Percentiles rank a stretch among this genome's conserved stretches.
phyloP scores from a whole-genome alignment of 1,140 invertebrate species.

The Sycophila sp. region DNA sequence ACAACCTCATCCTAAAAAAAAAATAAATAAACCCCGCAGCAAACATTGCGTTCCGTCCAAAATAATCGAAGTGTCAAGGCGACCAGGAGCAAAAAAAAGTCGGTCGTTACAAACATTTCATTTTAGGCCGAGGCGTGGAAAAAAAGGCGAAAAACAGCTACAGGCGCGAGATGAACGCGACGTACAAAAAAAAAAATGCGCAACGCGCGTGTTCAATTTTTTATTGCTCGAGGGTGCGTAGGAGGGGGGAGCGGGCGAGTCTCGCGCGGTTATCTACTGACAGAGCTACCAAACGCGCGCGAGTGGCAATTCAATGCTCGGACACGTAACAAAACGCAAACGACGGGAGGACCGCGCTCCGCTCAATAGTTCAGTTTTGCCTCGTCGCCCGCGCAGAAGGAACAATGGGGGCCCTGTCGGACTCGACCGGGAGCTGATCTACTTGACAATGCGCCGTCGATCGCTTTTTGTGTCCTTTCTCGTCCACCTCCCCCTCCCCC shows the following conservation, averaged over 20 bases:
- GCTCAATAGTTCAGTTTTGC: not conserved
- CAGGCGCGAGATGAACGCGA: no score
- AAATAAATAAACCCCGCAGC: no score
- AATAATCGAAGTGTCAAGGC: no score
- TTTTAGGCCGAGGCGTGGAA: no score
- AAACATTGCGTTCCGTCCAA: no score
- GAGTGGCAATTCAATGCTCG: slow-evolving; percentile 7
- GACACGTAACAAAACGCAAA: slow-evolving; percentile 5
- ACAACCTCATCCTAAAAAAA: no score
- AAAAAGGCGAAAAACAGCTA: no score
- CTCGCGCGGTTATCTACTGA: slow-evolving; percentile 10
- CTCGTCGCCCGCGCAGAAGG: not conserved
- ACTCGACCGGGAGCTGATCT: slow-evolving; percentile 5
- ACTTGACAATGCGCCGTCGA: slow-evolving; percentile 22
- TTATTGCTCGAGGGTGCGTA: not conserved
- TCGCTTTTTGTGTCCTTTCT: not conserved
- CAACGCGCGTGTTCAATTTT: not conserved
- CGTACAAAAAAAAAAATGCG: no score
- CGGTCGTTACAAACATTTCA: no score
- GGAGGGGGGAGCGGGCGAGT: no score
- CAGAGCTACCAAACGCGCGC: slow-evolving; percentile 10
- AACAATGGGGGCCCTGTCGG: not conserved
- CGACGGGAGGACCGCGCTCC: not conserved
- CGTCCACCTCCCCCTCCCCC: not conserved
- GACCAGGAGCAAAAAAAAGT: no score